A percentile compares a stretch with the other conserved stretches of the same genome.
Evolutionary conservation across 64 coral and sea anemone species (phyloP).

Genomic region (Dendronephthya gigantea): DNA sequence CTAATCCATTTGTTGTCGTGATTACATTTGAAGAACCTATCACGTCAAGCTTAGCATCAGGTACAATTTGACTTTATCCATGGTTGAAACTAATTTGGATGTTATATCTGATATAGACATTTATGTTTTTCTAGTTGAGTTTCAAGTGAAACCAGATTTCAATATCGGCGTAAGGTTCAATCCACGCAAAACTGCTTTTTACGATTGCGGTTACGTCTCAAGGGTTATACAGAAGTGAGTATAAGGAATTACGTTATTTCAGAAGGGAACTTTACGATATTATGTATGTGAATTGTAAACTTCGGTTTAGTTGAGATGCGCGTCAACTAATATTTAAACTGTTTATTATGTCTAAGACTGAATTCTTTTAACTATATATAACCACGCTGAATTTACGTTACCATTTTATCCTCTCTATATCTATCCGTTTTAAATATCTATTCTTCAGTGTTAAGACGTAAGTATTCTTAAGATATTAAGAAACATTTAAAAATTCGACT

Average conservation of each 20-base stretch:
- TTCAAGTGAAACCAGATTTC: slow-evolving; percentile 8
- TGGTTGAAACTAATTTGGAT: background rate
- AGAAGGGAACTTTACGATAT: background rate
- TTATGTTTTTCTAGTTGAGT: background rate
- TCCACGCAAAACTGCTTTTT: background rate
- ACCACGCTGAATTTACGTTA: no score
- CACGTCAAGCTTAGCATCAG: background rate
- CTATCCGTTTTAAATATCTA: no score
- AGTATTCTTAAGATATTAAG: no score
- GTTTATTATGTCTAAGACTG: no score
- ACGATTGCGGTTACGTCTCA: background rate
- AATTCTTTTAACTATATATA: no score
- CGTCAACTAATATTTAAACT: no score
- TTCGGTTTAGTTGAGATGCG: no score
- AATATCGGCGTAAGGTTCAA: slow-evolving; percentile 6
- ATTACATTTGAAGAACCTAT: background rate
- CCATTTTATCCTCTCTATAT: no score
- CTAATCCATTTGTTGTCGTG: background rate
- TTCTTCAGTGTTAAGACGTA: no score
- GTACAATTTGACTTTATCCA: no score
- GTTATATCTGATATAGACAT: background rate
- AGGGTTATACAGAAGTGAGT: slow-evolving; percentile 2
- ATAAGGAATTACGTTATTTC: background rate
- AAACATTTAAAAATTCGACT: no score
- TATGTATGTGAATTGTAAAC: background rate